Percentiles rank a stretch among this genome's conserved stretches.
Evolutionary conservation across 2,797 vertebrate genomes (phyloP).

Genomic region (Cirrhinus mrigala): DNA sequence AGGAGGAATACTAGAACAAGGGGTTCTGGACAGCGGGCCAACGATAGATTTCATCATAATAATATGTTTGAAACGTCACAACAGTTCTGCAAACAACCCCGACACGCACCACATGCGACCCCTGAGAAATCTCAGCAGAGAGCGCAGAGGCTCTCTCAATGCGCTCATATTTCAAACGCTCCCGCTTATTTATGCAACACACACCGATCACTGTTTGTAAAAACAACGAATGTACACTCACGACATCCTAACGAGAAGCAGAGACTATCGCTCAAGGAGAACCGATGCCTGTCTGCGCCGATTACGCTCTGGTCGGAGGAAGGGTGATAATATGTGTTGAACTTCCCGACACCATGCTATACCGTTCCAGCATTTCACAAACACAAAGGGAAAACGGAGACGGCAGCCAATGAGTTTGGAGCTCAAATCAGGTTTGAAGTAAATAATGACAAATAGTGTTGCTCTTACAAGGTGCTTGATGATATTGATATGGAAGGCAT

Average conservation of each 20-base stretch:
- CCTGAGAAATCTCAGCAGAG: slow-evolving; percentile 13
- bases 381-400: slow-evolving; percentile 41
- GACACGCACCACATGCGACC: slow-evolving; percentile 29
- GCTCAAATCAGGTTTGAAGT: slow-evolving; percentile 30
- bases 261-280: slow-evolving; percentile 22
- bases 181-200: slow-evolving; percentile 31
- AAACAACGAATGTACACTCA: slow-evolving; percentile 24
- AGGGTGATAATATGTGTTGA: slow-evolving; percentile 36
- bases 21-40: slow-evolving; percentile 30
- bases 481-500: slow-evolving; percentile 40
- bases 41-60: slow-evolving; percentile 30
- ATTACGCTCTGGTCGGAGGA: slow-evolving; percentile 34
- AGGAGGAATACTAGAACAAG: slow-evolving; percentile 19
- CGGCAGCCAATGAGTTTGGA: slow-evolving; percentile 22
- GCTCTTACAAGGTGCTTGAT: slow-evolving; percentile 25
- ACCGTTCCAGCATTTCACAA: slow-evolving; percentile 37
- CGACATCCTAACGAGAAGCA: slow-evolving; percentile 50
- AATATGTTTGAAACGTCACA: slow-evolving; percentile 37
- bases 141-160: slow-evolving; percentile 20
- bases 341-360: slow-evolving; percentile 14
- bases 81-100: slow-evolving; percentile 23
- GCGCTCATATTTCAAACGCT: slow-evolving; percentile 41
- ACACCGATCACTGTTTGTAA: slow-evolving; percentile 35
- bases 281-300: slow-evolving; percentile 18
- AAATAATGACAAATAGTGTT: slow-evolving; percentile 47